Evolutionary conservation across 1,140 invertebrate species (phyloP), one percentile per base, ranked within the genome.

Genomic region (Eumeta japonica): DNA sequence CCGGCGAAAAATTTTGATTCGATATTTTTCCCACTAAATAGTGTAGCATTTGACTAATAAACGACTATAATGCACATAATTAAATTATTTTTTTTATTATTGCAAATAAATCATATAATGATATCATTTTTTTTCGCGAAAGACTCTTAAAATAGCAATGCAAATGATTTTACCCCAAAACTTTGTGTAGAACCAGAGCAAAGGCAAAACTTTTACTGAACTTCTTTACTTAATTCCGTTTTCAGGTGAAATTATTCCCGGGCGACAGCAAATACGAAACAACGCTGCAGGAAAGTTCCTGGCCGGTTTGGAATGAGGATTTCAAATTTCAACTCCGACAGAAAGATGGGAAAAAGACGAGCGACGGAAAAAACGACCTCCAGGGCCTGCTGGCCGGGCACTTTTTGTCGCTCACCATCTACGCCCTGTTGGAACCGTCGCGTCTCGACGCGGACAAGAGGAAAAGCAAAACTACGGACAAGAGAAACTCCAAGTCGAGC

Each of bases 271-370:
- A 87, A 64, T 84, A 80, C 51, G 86, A 89, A 64, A 87, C 85
- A 4, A 78, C 81, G 34, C 67, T 84, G 43, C 83, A 83, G 56
- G 85, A 85, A 45, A 85, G 84, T 48, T 84, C 84, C 1, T 87
- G 85, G 84, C 86, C 86, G 0, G 80, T 83, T 30, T 88, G 85
- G 78, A 87, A 89, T 57, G 84, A 88, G 65, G 85, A 86, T 41
- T 87, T 87, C 50, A 79, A 78, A 39, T 87, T 87, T 61, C 78
- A 76, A 28, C 45, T 88, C 28, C 75, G 75, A 39, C 68, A 71
- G 19, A 46, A 46, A 17, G 70, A 62, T 19, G 19, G 39, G 3
- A 71, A 63, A 48, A 70, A 59, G 35, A 10, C 38, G 0, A 35
- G 47, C 3, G 56, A 67, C 29, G n/a, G n/a, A n/a, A 70, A 68